Evolutionary conservation across 2,888 invertebrate genomes (phyloP), one percentile per base, ranked within the genome.

Genomic region (Marasmarcha lunaedactyla): DNA sequence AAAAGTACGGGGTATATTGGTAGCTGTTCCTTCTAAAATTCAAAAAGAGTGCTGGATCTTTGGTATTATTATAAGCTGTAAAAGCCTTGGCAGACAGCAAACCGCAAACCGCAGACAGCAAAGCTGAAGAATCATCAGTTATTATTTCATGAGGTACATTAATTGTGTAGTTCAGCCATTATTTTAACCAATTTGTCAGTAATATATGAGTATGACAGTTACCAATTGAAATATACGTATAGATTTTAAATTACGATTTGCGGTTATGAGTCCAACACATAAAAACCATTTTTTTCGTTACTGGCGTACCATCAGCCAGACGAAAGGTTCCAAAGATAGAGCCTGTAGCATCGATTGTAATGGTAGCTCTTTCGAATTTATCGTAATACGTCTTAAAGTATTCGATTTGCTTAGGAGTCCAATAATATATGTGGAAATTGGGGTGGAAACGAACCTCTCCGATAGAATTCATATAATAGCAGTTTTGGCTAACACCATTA

Each of bases 321-420:
- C 11, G 11, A 7, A 25, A 27, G 10, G 36, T 35, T n/a, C 15
- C 30, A 36, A 33, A 38, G 35, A 40, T 26, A 11, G 40, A 40
- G 14, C 40, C 40, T 26, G 40, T 40, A 12, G 40, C 40, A 33
- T 36, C 36, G 27, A 40, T 13, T 33, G 40, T 14, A 15, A 40
- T 15, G 2, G 40, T 33, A 25, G n/a, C n/a, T n/a, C n/a, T n/a
- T n/a, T n/a, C n/a, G n/a, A n/a, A n/a, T n/a, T n/a, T n/a, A n/a
- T n/a, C n/a, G n/a, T n/a, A n/a, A n/a, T n/a, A n/a, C n/a, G n/a
- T n/a, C n/a, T n/a, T n/a, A n/a, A n/a, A n/a, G n/a, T n/a, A n/a
- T n/a, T n/a, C n/a, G 33, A 30, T 33, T 11, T 38, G 13, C n/a
- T n/a, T n/a, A n/a, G n/a, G n/a, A n/a, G n/a, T n/a, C n/a, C n/a